These are phyloP conservation scores for Harpalus rubripes DNA, from an alignment of 2,888 invertebrate species.

Conservation along the genomic window DNA sequence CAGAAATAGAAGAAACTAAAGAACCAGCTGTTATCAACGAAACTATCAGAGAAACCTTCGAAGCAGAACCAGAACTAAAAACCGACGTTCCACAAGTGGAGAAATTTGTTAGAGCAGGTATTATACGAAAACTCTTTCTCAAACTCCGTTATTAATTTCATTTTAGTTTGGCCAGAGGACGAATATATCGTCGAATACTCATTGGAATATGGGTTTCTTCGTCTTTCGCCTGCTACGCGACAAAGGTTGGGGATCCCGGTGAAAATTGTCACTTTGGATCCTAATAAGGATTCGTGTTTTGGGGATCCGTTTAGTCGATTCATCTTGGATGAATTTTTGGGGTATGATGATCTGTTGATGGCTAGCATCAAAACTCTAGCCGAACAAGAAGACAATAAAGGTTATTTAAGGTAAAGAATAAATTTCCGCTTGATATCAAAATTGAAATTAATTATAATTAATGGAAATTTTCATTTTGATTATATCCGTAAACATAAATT, in stretches of 20 bases:
- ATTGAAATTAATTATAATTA: too few species aligned
- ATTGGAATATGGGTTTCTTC: constrained; percentile 96
- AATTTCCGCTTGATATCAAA: too few species aligned
- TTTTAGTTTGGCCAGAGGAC: constrained; percentile 86
- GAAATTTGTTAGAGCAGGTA: constrained; percentile 81
- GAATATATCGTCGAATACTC: constrained; percentile 99
- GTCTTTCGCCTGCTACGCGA: constrained; percentile 92
- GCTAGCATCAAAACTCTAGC: constrained; percentile 96
- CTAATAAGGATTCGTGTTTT: constrained; percentile 93
- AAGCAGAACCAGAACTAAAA: constrained; percentile 72
- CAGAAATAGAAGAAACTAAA: constrained; percentile 52
- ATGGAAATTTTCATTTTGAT: too few species aligned
- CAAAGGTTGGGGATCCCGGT: constrained; percentile 95
- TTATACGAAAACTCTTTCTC: neutral
- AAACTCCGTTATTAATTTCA: constrained; percentile 23
- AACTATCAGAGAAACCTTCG: constrained; percentile 54
- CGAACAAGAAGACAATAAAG: constrained; percentile 97
- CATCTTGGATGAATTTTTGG: constrained; percentile 94
- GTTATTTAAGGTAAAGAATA: constrained; percentile 86
- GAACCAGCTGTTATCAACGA: constrained; percentile 68
- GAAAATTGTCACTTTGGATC: constrained; percentile 92
- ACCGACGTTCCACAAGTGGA: constrained; percentile 80
- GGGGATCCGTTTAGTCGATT: constrained; percentile 95
- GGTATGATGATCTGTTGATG: constrained; percentile 98
- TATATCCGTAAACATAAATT: too few species aligned